These are phyloP conservation scores for Batillaria attramentaria DNA, from an alignment of 1,140 invertebrate species.

Conservation along the genomic window DNA sequence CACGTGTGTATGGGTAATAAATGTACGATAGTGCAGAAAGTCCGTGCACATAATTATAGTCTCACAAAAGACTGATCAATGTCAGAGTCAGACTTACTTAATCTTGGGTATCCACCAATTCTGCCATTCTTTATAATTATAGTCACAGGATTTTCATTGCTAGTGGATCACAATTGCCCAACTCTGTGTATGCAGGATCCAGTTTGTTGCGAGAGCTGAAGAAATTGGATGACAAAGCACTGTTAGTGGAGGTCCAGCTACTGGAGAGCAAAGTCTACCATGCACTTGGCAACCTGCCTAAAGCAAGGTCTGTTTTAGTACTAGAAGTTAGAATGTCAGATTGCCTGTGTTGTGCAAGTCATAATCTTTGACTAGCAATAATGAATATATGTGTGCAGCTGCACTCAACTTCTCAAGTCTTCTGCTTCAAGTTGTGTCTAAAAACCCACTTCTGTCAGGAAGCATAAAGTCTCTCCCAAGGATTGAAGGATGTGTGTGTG, in stretches of 20 bases:
- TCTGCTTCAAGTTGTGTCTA: too few relatives aligned
- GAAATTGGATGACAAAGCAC: conserved; percentile 99
- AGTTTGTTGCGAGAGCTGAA: conserved; percentile 94
- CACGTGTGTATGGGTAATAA: too few relatives aligned
- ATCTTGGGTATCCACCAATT: neutral
- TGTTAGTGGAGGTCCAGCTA: conserved; percentile 95
- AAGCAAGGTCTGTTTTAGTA: conserved; percentile 78
- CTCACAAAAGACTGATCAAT: neutral
- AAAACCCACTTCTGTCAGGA: too few relatives aligned
- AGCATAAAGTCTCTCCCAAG: too few relatives aligned
- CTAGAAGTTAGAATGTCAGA: neutral
- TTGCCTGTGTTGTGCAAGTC: neutral
- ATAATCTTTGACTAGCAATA: neutral
- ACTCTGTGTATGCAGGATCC: conserved; percentile 74
- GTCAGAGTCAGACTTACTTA: neutral
- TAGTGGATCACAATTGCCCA: too few relatives aligned
- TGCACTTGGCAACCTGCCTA: conserved; percentile 95
- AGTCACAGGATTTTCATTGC: too few relatives aligned
- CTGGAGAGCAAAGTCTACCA: conserved; percentile 99
- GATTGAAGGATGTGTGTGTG: too few relatives aligned
- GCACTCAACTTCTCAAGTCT: too few relatives aligned
- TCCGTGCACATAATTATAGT: too few relatives aligned
- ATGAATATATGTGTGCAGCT: too few relatives aligned
- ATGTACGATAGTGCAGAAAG: too few relatives aligned
- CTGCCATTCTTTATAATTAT: too few relatives aligned